A percentile compares a stretch with the other conserved stretches of the same genome.
These are phyloP conservation scores for Drosophila rellima DNA, from an alignment of 2,888 invertebrate species.

Conservation along the genomic window DNA sequence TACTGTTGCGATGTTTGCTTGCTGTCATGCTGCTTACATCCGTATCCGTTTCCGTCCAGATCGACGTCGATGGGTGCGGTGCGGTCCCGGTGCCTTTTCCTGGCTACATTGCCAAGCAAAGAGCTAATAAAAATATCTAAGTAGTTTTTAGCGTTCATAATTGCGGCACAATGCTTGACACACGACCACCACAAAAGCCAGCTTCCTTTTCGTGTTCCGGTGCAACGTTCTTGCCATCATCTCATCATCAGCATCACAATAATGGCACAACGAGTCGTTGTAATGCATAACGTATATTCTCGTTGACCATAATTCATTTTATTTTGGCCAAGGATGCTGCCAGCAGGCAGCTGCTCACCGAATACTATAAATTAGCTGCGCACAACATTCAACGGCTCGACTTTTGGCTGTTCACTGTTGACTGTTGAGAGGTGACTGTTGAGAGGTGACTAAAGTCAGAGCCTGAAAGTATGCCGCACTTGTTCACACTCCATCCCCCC, in stretches of 20 bases:
- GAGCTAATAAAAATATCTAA: conserved; percentile 78
- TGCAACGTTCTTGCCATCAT: conserved; percentile 43
- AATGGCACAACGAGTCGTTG: conserved; percentile 34
- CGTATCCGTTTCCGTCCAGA: conserved; percentile 37
- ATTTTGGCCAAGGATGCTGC: conserved; percentile 37
- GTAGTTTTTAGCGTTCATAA: conserved; percentile 82
- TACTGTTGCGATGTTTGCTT: conserved; percentile 58
- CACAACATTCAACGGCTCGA: conserved; percentile 19
- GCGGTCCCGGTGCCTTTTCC: not conserved
- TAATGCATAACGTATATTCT: conserved; percentile 65
- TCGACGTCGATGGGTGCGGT: conserved; percentile 28
- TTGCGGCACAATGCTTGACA: conserved; percentile 83
- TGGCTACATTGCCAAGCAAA: conserved; percentile 12
- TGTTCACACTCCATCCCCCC: conserved; percentile 29
- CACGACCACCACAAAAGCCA: conserved; percentile 82
- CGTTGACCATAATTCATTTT: conserved; percentile 68
- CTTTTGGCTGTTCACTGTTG: not conserved
- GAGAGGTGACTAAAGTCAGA: conserved; percentile 42
- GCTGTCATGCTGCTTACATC: conserved; percentile 70
- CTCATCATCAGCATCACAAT: conserved; percentile 39
- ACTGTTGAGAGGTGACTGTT: conserved; percentile 2
- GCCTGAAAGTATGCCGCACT: conserved; percentile 45
- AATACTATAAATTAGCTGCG: conserved; percentile 52
- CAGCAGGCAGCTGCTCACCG: conserved; percentile 49
- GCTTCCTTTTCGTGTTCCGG: conserved; percentile 70